A percentile compares a stretch with the other conserved stretches of the same genome.
Conservation (phyloP, 2,888 invertebrate species). For the Nebria salina region DNA sequence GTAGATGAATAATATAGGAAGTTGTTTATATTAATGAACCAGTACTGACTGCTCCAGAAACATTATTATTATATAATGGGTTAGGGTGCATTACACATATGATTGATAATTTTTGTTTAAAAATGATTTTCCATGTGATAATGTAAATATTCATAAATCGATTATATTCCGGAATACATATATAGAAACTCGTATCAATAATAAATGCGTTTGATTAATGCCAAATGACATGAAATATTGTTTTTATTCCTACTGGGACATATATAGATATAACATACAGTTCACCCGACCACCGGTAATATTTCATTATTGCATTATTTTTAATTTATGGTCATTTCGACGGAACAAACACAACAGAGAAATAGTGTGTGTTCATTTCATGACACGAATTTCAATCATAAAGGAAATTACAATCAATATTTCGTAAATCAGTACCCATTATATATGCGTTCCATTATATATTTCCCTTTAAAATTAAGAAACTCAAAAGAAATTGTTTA, state of each 20-base stretch:
- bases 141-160: background rate
- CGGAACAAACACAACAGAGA: constrained; percentile 25
- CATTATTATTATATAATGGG: too few relatives aligned
- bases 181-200: constrained; percentile 21
- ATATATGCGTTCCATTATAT: background rate
- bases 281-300: constrained; percentile 11
- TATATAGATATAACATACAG: constrained; percentile 14
- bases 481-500: background rate
- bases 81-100: background rate
- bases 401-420: background rate
- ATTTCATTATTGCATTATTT: constrained; percentile 43
- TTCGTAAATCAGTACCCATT: background rate
- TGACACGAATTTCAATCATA: constrained; percentile 28
- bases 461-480: background rate
- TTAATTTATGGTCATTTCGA: constrained; percentile 35
- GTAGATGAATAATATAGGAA: too few relatives aligned
- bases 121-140: background rate
- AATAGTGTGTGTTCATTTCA: constrained; percentile 23
- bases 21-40: too few relatives aligned
- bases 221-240: constrained; percentile 11
- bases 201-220: constrained; percentile 30
- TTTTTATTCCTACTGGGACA: constrained; percentile 32
- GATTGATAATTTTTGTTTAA: background rate
- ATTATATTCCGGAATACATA: background rate
- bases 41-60: too few relatives aligned